Evolutionary conservation across 2,888 invertebrate species (phyloP), one percentile per base, ranked within the genome.

Genomic region (Zygothrica quintamaculata): DNA sequence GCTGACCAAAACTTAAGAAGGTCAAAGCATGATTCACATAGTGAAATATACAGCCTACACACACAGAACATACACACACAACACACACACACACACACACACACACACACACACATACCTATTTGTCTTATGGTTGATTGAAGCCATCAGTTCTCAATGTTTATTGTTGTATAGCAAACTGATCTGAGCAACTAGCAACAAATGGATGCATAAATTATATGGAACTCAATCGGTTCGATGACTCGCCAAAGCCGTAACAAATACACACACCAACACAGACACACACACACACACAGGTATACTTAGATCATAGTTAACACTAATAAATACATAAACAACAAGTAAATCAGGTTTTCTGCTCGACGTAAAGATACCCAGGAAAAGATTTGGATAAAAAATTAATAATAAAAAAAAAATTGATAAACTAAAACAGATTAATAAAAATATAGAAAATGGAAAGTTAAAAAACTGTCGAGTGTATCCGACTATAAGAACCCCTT

Each of bases 71-170:
- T 53, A 71, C 74, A 56, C 59, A 65, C 31, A 36, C 46, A 26
- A 43, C 25, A 44, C 48, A n/a, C 29, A 29, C 18, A 29, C 29
- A 5, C 29, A 29, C 3, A 29, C 1, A n/a, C 48, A n/a, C 29
- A 29, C 18, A 29, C 29, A 5, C 29, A 29, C 3, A 29, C 1
- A 29, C 11, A 62, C 42, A 52, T 26, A 52, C 36, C 59, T 37
- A 57, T 64, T 68, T 56, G 43, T 56, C 57, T 42, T 37, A 31
- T 13, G 55, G 51, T 59, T 77, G 74, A 69, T 77, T 74, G 60
- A 65, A 69, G 74, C 53, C 74, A 57, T 74, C 75, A 55, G 79
- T 71, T 76, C 72, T 71, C 67, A 59, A 48, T 58, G 60, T 61
- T 61, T 71, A 74, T 78, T 78, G 67, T 62, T 59, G 53, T 58